Conservation (phyloP, 30 jellyfish, hydroid and myxozoan species). For the Aurelia aurita complex sp. Pacific region DNA sequence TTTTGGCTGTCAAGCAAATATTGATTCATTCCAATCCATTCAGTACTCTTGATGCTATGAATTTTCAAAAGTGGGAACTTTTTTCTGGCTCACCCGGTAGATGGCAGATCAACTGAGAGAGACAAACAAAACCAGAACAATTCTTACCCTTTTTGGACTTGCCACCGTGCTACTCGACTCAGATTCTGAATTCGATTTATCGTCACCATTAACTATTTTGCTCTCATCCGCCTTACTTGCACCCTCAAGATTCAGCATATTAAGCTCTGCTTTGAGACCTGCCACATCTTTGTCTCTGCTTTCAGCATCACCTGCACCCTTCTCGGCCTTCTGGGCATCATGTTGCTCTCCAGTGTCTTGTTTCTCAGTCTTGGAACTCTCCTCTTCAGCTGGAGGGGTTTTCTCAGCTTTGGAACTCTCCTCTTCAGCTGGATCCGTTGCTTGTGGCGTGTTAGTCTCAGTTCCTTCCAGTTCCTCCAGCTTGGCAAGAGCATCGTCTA, state of each 20-base stretch:
- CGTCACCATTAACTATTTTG: conserved; percentile 10
- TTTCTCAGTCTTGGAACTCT: background rate
- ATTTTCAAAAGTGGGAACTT: too few relatives aligned
- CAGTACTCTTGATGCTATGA: too few relatives aligned
- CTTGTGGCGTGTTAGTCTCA: background rate
- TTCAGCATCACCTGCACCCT: conserved; percentile 8
- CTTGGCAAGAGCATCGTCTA: conserved; percentile 74
- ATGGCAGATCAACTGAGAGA: too few relatives aligned
- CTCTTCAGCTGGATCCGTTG: background rate
- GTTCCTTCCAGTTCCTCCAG: conserved; percentile 45
- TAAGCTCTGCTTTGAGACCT: conserved; percentile 48
- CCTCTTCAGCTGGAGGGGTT: background rate
- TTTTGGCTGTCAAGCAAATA: too few relatives aligned
- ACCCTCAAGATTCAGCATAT: conserved; percentile 6
- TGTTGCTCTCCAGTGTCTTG: conserved; percentile 35
- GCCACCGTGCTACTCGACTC: conserved; percentile 50
- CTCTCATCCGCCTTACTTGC: conserved; percentile 2
- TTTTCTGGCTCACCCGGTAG: too few relatives aligned
- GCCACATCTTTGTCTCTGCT: conserved; percentile 21
- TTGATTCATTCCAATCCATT: too few relatives aligned
- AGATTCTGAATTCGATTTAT: conserved; percentile 16
- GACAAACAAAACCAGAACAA: background rate
- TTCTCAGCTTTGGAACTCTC: background rate
- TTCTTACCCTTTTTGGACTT: conserved; percentile 52
- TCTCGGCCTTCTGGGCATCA: conserved; percentile 47